Evolutionary conservation across 2,113 vertebrate species (phyloP), one percentile per base, ranked within the genome.

Genomic region (Paradoxurus hermaphroditus): DNA sequence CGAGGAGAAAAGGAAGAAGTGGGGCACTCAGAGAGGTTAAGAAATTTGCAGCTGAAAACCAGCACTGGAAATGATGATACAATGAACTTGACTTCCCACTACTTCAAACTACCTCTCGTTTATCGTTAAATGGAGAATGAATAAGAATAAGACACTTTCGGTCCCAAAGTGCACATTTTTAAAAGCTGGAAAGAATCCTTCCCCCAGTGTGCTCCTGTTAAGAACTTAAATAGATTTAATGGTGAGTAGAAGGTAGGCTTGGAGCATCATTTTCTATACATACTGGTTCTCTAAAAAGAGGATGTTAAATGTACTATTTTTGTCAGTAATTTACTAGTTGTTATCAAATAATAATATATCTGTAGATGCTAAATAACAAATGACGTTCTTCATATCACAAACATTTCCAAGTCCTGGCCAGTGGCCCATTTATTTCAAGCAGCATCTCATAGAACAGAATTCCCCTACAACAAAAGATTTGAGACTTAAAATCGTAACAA

Each of bases 341-440:
- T 68, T 87, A 77, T 46, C 85, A 94, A 90, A 77, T 83, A 96
- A 85, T 41, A 91, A 49, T 41, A 15, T 53, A 63, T 92, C 39
- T 92, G 51, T 53, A 86, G 77, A 25, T 97, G 23, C 34, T 39
- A 65, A 84, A 34, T 62, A 62, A 25, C 39, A 73, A 82, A 63
- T 82, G 34, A 31, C 27, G 16, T 67, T 94, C 83, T 79, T 90
- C 15, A 46, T 53, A 56, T 44, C 49, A 21, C 87, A 88, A 82
- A 78, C 36, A 91, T 84, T 95, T 92, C 78, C 63, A 87, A 62
- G 5, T 46, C 86, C 83, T 89, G 34, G 36, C 41, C 72, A 68
- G 31, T 73, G 46, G 39, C 51, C 70, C 59, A 44, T 87, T 93
- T 87, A 91, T 82, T 81, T 95, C 51, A 95, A 93, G n/a, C 34